Conservation (phyloP, 2,113 vertebrate species). For the Toxotes jaculatrix region DNA sequence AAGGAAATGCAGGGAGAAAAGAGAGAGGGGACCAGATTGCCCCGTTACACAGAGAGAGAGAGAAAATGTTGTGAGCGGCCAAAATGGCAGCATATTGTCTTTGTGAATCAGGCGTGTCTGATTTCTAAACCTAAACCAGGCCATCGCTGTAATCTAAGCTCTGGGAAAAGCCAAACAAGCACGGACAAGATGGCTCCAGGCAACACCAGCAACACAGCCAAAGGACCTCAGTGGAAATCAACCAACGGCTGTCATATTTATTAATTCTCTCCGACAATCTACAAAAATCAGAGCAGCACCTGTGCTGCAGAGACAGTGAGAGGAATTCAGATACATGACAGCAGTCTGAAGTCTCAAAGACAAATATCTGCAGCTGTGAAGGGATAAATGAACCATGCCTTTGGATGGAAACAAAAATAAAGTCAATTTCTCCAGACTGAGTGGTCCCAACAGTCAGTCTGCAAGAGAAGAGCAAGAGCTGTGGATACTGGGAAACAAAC, state of each 20-base stretch:
- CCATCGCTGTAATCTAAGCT: constrained; percentile 35
- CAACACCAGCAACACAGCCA: constrained; percentile 5
- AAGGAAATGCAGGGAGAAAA: background rate
- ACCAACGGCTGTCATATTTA: constrained; percentile 4
- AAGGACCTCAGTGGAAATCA: constrained; percentile 11
- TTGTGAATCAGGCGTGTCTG: constrained; percentile 53
- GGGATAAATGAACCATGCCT: constrained; percentile 26
- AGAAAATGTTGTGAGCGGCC: constrained; percentile 40
- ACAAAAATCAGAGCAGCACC: constrained; percentile 23
- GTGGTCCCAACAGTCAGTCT: background rate
- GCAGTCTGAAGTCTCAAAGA: constrained; percentile 25
- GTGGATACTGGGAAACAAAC: background rate
- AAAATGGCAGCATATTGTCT: constrained; percentile 64
- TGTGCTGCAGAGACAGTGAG: background rate
- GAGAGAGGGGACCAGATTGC: background rate
- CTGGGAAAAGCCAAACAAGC: constrained; percentile 52
- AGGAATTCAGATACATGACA: constrained; percentile 13
- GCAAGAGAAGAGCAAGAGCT: background rate
- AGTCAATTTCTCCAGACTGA: background rate
- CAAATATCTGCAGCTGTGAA: constrained; percentile 60
- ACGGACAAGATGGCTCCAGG: constrained; percentile 21
- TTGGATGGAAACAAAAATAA: too few species aligned
- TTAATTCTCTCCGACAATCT: constrained; percentile 19
- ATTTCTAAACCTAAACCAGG: constrained; percentile 45
- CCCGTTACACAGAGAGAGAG: background rate